Conservation (phyloP, 1,140 invertebrate genomes). For the Coptotermes formosanus region DNA sequence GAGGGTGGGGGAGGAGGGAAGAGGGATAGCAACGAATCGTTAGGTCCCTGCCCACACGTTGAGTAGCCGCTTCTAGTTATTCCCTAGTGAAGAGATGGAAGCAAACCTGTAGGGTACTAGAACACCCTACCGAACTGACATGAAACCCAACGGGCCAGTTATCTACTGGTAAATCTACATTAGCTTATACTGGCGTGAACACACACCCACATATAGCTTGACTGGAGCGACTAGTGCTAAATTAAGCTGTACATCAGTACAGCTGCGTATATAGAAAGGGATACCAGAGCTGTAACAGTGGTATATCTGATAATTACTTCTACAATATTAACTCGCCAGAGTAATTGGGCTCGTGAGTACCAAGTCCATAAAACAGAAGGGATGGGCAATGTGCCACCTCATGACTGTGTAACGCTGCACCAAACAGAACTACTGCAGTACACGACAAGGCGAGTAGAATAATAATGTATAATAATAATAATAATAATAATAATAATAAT, state of each 20-base stretch:
- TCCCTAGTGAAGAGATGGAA: not conserved
- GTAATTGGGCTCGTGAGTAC: not conserved
- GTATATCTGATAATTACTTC: slow-evolving; percentile 17
- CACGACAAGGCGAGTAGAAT: not conserved
- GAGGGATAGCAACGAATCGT: not conserved
- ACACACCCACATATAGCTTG: not conserved
- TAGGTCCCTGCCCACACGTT: not conserved
- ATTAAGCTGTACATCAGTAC: slow-evolving; percentile 16
- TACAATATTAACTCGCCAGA: not conserved
- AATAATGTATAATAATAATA: too few relatives aligned
- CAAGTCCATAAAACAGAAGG: not conserved
- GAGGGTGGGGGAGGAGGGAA: not conserved
- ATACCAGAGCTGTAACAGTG: not conserved
- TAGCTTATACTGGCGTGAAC: not conserved
- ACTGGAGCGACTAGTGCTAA: not conserved
- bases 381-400: not conserved
- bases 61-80: not conserved
- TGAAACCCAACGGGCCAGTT: not conserved
- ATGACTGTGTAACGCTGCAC: not conserved
- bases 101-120: not conserved
- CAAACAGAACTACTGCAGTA: not conserved
- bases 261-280: not conserved
- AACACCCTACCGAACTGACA: not conserved
- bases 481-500: too few relatives aligned
- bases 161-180: not conserved